Percentiles rank a stretch among this genome's conserved stretches.
Evolutionary conservation across 2,888 invertebrate genomes (phyloP).

Genomic region (Lagria hirta): DNA sequence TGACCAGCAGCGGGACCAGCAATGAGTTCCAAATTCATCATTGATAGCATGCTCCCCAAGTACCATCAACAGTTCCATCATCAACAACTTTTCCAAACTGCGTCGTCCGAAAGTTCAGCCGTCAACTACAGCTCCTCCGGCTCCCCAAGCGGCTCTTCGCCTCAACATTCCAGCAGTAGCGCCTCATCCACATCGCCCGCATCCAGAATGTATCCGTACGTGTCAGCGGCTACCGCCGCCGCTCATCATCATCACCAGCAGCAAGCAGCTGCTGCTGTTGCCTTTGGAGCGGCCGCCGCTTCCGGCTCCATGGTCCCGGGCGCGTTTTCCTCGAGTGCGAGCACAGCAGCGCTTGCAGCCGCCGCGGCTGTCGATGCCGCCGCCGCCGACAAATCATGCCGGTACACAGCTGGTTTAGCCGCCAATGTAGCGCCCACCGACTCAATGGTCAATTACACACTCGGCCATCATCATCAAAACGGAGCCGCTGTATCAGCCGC

Average conservation of each 20-base stretch:
- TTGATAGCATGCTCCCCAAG: slow-evolving; percentile 97
- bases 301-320: slow-evolving; percentile 66
- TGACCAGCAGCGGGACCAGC: slow-evolving; percentile 56
- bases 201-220: slow-evolving; percentile 91
- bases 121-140: slow-evolving; percentile 61
- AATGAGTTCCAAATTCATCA: slow-evolving; percentile 97
- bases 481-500: slow-evolving; percentile 61
- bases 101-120: slow-evolving; percentile 63
- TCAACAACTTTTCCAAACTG: slow-evolving; percentile 63
- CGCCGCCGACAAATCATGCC: slow-evolving; percentile 77
- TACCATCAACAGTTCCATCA: slow-evolving; percentile 81
- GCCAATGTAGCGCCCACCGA: slow-evolving; percentile 67
- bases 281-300: slow-evolving; percentile 67
- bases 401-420: slow-evolving; percentile 69
- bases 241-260: slow-evolving; percentile 71
- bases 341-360: slow-evolving; percentile 61
- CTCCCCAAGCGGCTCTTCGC: slow-evolving; percentile 70
- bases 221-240: slow-evolving; percentile 66
- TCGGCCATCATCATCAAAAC: slow-evolving; percentile 73
- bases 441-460: slow-evolving; percentile 80
- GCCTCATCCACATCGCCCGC: slow-evolving; percentile 63
- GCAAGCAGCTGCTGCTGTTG: slow-evolving; percentile 66
- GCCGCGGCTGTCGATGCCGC: slow-evolving; percentile 68
- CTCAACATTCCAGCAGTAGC: slow-evolving; percentile 63
- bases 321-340: slow-evolving; percentile 58